phyloP scores from a whole-genome alignment of 2,113 vertebrate species.

The Muscicapa adusta region DNA sequence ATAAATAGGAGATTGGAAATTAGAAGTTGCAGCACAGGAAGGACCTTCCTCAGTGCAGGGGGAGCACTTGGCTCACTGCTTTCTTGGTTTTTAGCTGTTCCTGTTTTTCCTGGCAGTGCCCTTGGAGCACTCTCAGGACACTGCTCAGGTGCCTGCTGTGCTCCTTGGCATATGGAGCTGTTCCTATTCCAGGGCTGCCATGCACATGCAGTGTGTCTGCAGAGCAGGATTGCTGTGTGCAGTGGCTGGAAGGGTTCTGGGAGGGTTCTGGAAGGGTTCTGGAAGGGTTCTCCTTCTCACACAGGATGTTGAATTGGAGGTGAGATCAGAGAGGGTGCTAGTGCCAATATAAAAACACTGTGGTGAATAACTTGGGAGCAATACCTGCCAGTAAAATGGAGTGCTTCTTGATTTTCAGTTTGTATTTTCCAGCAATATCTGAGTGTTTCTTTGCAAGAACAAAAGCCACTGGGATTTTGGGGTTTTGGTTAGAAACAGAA shows the following conservation, averaged over 20 bases:
- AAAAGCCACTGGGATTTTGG: background rate
- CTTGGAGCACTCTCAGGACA: background rate
- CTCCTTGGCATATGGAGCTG: background rate
- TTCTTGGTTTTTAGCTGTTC: background rate
- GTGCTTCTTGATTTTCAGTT: background rate
- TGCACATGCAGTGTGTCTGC: background rate
- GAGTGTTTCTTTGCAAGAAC: background rate
- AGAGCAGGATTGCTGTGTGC: background rate
- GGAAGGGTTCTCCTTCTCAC: background rate
- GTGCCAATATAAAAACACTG: rapidly evolving
- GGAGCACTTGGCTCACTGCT: background rate
- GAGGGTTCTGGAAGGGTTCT: too few relatives aligned
- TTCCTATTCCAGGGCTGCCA: background rate
- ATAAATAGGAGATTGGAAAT: background rate
- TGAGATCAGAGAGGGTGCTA: too few relatives aligned
- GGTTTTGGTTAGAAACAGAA: background rate
- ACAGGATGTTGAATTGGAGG: background rate
- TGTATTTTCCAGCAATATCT: background rate
- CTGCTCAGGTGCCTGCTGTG: background rate
- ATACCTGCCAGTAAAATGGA: background rate
- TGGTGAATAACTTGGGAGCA: background rate
- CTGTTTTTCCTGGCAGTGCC: background rate
- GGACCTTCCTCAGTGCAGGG: background rate
- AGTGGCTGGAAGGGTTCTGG: too few relatives aligned
- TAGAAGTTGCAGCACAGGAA: background rate